phyloP scores from a whole-genome alignment of 2,888 invertebrate genomes.

The Euclidia mi region DNA sequence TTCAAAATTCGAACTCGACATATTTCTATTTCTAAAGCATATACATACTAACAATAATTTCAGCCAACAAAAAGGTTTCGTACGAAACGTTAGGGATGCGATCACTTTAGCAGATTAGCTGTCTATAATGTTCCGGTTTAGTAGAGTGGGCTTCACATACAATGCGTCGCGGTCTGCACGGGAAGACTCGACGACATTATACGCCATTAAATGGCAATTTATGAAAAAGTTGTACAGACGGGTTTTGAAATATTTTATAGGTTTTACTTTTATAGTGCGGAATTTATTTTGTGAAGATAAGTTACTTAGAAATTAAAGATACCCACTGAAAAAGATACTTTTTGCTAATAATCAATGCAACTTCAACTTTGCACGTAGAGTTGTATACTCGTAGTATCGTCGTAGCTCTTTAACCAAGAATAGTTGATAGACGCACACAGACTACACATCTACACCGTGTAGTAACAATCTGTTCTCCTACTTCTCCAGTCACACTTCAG shows the following conservation, averaged over 20 bases:
- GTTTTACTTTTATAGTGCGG: no score
- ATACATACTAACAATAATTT: constrained; percentile 59
- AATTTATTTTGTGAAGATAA: no score
- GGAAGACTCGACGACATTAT: constrained; percentile 67
- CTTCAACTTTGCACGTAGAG: no score
- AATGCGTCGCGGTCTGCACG: constrained; percentile 58
- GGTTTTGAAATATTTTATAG: constrained; percentile 19
- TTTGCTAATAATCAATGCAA: no score
- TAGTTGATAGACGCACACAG: no score
- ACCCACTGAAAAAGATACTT: no score
- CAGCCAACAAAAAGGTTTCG: constrained; percentile 63
- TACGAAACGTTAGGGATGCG: constrained; percentile 59
- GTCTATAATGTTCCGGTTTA: constrained; percentile 71
- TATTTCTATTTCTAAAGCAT: constrained; percentile 13
- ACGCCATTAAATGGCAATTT: constrained; percentile 67
- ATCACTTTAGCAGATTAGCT: constrained; percentile 80
- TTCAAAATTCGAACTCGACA: constrained; percentile 23
- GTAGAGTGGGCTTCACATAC: constrained; percentile 50
- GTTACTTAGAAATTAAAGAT: no score
- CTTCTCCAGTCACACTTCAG: no score
- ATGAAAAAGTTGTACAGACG: constrained; percentile 39
- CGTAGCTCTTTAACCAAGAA: no score
- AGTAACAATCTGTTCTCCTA: no score
- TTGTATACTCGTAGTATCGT: no score
- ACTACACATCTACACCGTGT: no score